Evolutionary conservation across 2,113 vertebrate species (phyloP).

Genomic region (Romanogobio albipinnatus): DNA sequence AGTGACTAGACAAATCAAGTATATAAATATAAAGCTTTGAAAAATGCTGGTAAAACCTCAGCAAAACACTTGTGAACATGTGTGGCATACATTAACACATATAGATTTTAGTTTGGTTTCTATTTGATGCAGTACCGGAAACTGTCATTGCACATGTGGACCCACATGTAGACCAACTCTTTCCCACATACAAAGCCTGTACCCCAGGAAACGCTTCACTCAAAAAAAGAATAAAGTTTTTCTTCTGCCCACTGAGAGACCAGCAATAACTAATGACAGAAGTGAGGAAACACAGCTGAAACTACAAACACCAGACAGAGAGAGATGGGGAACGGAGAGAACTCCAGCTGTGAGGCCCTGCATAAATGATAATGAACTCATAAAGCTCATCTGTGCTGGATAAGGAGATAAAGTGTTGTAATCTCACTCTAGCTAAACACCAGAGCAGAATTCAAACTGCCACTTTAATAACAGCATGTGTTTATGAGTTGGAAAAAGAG

Average conservation of each 20-base stretch:
- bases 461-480: conserved; percentile 43
- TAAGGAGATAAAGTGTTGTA: conserved; percentile 45
- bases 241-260: not conserved
- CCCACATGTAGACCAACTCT: not conserved
- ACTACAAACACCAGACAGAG: conserved; percentile 35
- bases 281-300: conserved; percentile 40
- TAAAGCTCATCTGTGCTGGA: conserved; percentile 44
- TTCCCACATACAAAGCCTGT: not conserved
- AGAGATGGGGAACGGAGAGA: conserved; percentile 4
- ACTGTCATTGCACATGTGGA: not conserved
- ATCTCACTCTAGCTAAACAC: conserved; percentile 31
- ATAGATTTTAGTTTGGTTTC: conserved; percentile 1
- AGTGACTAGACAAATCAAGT: not conserved
- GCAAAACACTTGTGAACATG: not conserved
- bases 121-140: not conserved
- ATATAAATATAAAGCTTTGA: not conserved
- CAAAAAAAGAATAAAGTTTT: not conserved
- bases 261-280: conserved; percentile 36
- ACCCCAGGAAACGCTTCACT: not conserved
- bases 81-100: not conserved
- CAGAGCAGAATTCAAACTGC: conserved; percentile 33
- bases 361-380: conserved; percentile 48
- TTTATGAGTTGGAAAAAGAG: not conserved
- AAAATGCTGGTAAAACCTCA: not conserved
- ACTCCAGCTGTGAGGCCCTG: conserved; percentile 39